Evolutionary conservation across 2,113 vertebrate genomes (phyloP).

Genomic region (Lathamus discolor): DNA sequence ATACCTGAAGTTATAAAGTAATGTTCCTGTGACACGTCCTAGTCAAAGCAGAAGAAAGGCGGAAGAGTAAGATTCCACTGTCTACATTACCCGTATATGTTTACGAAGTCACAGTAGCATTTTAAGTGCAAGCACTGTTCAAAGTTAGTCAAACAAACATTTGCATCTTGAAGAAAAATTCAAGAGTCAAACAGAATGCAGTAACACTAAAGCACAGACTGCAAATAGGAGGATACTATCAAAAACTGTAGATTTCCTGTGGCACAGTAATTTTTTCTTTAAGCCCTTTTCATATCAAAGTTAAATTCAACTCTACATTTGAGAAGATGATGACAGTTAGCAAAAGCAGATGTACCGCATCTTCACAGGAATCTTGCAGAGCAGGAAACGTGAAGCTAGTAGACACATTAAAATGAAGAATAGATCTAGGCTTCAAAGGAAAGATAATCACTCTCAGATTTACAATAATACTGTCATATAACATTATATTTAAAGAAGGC

Average conservation of each 20-base stretch:
- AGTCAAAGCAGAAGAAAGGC: neutral
- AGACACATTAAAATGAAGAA: constrained; percentile 56
- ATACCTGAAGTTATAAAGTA: neutral
- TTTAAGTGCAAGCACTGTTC: neutral
- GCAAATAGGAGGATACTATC: neutral
- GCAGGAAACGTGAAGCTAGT: neutral
- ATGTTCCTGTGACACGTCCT: neutral
- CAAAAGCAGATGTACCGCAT: constrained; percentile 14
- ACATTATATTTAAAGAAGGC: constrained; percentile 30
- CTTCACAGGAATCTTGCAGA: constrained; percentile 47
- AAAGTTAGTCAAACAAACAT: neutral
- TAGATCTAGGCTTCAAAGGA: constrained; percentile 48
- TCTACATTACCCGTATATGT: neutral
- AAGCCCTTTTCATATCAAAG: neutral
- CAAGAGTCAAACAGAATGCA: neutral
- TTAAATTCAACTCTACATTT: neutral
- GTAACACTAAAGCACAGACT: neutral
- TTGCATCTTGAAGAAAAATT: neutral
- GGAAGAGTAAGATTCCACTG: neutral
- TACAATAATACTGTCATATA: constrained; percentile 45
- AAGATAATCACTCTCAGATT: constrained; percentile 28
- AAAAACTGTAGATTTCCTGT: neutral
- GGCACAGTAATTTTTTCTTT: neutral
- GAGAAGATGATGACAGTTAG: constrained; percentile 18
- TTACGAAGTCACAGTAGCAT: neutral